Evolutionary conservation across 64 coral and sea anemone species (phyloP), one percentile per base, ranked within the genome.

Genomic region (Stylophora pistillata): DNA sequence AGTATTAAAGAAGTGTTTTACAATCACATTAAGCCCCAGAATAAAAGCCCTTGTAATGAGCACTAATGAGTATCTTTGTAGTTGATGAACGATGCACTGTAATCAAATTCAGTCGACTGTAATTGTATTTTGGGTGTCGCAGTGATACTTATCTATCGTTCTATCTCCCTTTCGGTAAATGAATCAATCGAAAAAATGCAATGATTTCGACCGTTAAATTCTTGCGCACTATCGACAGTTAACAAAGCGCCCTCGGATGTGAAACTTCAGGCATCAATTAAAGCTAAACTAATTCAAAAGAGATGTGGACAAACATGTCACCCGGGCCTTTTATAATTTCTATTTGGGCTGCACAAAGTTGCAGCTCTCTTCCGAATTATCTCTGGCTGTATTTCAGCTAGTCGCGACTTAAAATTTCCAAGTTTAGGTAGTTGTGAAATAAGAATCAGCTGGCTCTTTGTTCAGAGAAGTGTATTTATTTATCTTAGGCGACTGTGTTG

Each of bases 11-110:
- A 97, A 97, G 95, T 97, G 95, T 87, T 97, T 93, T 93, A 97
- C 95, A 97, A 97, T 97, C 91, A 90, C 91, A 90, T 97, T 97
- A 97, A 97, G 95, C 91, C 95, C 68, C 91, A 74, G 95, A 97
- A 97, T 97, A 97, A 97, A 97, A 93, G 95, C 87, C 82, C 71
- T 82, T 88, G 78, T 97, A 97, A 97, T 93, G 91, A 90, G 87
- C 63, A 56, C 91, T 97, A 97, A 97, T 93, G 95, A 97, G 95
- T 85, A 47, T 88, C 95, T 93, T 97, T 93, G 95, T 97, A 87
- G 68, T 76, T 79, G 79, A 94, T 87, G 95, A 93, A 93, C 95
- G 95, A 89, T 97, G 95, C 28, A 97, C 86, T 86, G 58, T 97
- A 97, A 97, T 97, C 86, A 90, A 89, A 88, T 90, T 85, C 87